phyloP scores from a whole-genome alignment of 2,888 invertebrate species.

The Mylabris sibirica region DNA sequence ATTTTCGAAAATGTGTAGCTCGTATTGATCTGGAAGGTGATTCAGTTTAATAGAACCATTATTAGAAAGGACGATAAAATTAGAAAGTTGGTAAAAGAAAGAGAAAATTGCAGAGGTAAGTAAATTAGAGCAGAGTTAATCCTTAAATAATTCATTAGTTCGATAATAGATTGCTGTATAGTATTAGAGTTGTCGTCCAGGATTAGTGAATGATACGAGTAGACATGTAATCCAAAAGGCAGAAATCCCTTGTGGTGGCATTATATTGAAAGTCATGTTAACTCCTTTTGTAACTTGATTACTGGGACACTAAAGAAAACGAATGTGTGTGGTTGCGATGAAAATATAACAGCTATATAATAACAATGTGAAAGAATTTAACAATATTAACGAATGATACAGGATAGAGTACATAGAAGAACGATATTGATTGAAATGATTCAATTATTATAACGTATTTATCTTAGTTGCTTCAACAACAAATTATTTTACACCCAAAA shows the following conservation, averaged over 20 bases:
- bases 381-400: constrained; percentile 22
- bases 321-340: background rate
- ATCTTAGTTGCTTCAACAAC: constrained; percentile 26
- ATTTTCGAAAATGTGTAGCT: too few relatives aligned
- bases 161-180: constrained; percentile 48
- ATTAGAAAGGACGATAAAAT: background rate
- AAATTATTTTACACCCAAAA: constrained; percentile 26
- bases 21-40: too few relatives aligned
- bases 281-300: constrained; percentile 36
- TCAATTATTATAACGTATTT: constrained; percentile 32
- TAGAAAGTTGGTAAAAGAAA: background rate
- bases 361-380: constrained; percentile 31
- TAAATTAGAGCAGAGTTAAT: constrained; percentile 37
- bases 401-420: constrained; percentile 2
- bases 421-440: constrained; percentile 35
- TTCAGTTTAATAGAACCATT: too few relatives aligned
- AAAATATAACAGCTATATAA: background rate
- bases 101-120: constrained; percentile 25
- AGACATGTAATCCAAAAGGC: constrained; percentile 47
- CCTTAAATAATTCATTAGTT: constrained; percentile 46
- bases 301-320: constrained; percentile 13
- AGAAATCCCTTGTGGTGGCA: constrained; percentile 35
- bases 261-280: constrained; percentile 42
- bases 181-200: constrained; percentile 46
- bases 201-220: constrained; percentile 48